phyloP scores from a whole-genome alignment of 2,797 vertebrate genomes.

The Gymnothorax reevesii region DNA sequence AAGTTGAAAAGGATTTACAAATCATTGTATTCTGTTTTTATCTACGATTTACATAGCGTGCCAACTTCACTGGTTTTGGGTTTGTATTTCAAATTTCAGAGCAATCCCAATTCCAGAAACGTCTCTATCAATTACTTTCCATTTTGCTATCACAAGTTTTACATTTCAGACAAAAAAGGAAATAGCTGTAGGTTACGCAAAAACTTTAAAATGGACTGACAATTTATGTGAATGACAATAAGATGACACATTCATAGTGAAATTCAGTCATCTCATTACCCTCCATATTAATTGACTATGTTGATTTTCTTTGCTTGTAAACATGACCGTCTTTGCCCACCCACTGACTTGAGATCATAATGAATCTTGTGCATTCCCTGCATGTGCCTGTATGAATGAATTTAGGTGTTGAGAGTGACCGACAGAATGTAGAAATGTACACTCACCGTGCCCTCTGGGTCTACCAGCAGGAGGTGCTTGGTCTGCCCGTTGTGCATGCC shows the following conservation, averaged over 20 bases:
- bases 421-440: background rate
- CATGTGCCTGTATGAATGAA: no score
- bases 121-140: background rate
- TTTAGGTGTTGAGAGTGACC: background rate
- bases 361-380: background rate
- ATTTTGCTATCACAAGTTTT: background rate
- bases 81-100: no score
- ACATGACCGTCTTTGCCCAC: background rate
- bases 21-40: no score
- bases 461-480: slow-evolving; percentile 94
- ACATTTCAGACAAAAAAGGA: background rate
- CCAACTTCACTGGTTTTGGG: no score
- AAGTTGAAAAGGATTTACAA: no score
- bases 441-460: slow-evolving; percentile 96
- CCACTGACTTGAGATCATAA: background rate
- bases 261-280: background rate
- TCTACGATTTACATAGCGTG: no score
- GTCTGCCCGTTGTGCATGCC: slow-evolving; percentile 92
- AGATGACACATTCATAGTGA: background rate
- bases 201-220: background rate
- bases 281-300: background rate
- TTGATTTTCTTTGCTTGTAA: background rate
- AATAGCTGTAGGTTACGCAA: background rate
- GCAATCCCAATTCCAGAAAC: no score
- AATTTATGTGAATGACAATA: background rate